A percentile compares a stretch with the other conserved stretches of the same genome.
phyloP scores from a whole-genome alignment of 2,797 vertebrate genomes.

The Thripadectes ignobilis region DNA sequence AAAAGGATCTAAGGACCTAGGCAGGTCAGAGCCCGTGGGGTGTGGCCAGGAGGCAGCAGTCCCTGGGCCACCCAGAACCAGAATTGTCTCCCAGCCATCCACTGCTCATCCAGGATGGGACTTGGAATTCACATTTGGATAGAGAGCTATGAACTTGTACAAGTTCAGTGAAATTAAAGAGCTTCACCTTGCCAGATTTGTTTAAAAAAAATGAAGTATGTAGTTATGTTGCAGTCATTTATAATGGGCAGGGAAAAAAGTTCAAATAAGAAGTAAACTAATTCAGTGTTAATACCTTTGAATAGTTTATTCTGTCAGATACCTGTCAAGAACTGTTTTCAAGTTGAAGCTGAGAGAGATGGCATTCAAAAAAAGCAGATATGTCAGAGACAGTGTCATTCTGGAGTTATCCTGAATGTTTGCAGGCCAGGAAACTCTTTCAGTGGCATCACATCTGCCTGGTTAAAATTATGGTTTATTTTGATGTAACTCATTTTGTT shows the following conservation, averaged over 20 bases:
- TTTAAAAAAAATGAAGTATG: background rate
- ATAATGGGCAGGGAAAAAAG: background rate
- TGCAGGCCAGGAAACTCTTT: background rate
- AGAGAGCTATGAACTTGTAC: background rate
- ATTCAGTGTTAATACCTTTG: background rate
- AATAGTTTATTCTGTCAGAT: background rate
- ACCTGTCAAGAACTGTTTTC: background rate
- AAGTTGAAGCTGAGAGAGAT: background rate
- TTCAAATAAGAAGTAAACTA: background rate
- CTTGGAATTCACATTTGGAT: background rate
- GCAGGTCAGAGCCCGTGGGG: background rate
- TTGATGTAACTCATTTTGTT: background rate
- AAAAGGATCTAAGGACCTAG: background rate
- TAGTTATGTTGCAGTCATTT: background rate
- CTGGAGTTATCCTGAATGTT: background rate
- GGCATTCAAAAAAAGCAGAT: background rate
- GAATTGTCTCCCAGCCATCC: background rate
- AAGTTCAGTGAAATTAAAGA: background rate
- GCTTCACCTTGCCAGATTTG: background rate
- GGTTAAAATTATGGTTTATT: conserved; percentile 12
- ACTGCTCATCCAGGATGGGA: background rate
- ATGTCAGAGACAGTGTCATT: background rate
- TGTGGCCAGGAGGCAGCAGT: background rate
- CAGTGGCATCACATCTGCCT: background rate
- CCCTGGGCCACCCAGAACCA: background rate